Conservation (phyloP, 2,888 invertebrate genomes). For the Andrena marginata region DNA sequence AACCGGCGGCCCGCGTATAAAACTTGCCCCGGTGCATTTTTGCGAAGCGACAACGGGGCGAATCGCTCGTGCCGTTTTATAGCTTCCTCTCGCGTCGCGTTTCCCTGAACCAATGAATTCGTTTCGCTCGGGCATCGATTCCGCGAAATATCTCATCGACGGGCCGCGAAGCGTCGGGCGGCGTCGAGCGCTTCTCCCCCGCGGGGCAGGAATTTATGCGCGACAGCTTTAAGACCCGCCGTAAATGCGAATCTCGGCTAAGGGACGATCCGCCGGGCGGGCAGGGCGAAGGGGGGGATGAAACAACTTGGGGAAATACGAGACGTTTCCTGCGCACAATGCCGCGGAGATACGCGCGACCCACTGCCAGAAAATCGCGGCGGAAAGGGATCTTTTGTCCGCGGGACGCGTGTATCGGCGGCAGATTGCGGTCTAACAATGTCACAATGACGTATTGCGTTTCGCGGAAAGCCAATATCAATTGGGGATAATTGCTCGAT, state of each 20-base stretch:
- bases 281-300: constrained; percentile 3
- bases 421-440: constrained; percentile 13
- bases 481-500: not conserved
- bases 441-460: constrained; percentile 14
- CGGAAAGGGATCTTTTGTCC: not conserved
- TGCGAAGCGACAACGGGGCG: not conserved
- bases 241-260: constrained; percentile 65
- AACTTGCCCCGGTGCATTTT: not conserved
- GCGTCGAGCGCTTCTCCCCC: not conserved
- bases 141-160: constrained; percentile 42
- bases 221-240: constrained; percentile 55
- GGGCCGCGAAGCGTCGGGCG: constrained; percentile 6
- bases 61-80: constrained; percentile 1
- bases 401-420: not conserved
- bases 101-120: not conserved
- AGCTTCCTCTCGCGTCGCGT: not conserved
- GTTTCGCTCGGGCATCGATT: constrained; percentile 25
- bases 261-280: constrained; percentile 51
- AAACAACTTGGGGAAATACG: constrained; percentile 49
- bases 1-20: not conserved
- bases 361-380: constrained; percentile 2
- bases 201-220: constrained; percentile 56
- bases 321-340: constrained; percentile 27
- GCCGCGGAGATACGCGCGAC: constrained; percentile 7
- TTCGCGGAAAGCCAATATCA: constrained; percentile 8